Evolutionary conservation across 2,113 vertebrate genomes (phyloP), one percentile per base, ranked within the genome.

Genomic region (Scopus umbretta): DNA sequence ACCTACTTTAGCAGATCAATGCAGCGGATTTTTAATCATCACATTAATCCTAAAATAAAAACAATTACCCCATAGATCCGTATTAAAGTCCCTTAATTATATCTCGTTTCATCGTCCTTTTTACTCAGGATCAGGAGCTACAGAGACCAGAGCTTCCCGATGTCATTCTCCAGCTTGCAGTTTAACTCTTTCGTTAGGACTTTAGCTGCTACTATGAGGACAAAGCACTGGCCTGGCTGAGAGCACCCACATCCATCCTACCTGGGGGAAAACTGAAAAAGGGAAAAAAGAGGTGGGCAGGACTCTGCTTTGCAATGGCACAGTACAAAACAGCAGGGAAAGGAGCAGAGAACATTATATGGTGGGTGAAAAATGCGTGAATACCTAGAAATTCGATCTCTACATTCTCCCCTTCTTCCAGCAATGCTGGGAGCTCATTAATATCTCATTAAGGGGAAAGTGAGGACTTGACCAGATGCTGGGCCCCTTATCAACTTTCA

Each of bases 1-100:
- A 96, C 95, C 95, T 95, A 97, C 92, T 96, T 97, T 81, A 95
- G 74, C 78, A 95, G 91, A 94, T 97, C 92, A 97, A 87, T 79
- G 91, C 76, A 66, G 86, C 0, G 3, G 83, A 79, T 94, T 94
- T 96, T 96, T 96, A 97, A 97, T 96, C 91, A 85, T 92, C 84
- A 56, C 49, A 96, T 96, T 96, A 96, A 96, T 95, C 91, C 94
- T 95, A 70, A 94, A 96, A 97, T 93, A 94, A 97, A 96, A 96
- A 96, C 88, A 96, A 97, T 96, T 93, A 95, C 91, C 92, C 94
- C 79, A 79, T 91, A 96, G 95, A 96, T 90, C 9, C 0, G 32
- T 93, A 95, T 95, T 96, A 86, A 96, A 96, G 70, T 88, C 88
- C 61, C 65, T 79, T 95, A 94, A 96, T 95, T 96, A 85, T 94